Percentiles rank a stretch among this genome's conserved stretches.
Evolutionary conservation across 2,888 invertebrate genomes (phyloP).

Genomic region (Parnassius mnemosyne): DNA sequence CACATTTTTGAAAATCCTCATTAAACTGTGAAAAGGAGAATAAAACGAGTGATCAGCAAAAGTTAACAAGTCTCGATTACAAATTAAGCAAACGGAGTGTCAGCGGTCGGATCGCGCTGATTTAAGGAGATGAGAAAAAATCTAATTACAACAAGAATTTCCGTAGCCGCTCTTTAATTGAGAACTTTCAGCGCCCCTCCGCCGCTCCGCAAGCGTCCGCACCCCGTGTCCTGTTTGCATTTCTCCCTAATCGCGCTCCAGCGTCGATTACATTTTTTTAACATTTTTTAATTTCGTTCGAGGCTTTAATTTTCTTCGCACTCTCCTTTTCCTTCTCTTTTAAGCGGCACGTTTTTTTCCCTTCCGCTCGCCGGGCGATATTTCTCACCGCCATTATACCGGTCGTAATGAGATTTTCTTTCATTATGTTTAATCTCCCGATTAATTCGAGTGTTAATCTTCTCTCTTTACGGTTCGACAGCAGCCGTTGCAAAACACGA

Average conservation of each 20-base stretch:
- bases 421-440: constrained; percentile 81
- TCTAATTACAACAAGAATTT: constrained; percentile 75
- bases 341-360: constrained; percentile 59
- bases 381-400: constrained; percentile 78
- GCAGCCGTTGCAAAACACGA: constrained; percentile 61
- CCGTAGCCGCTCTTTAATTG: constrained; percentile 75
- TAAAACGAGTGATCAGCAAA: constrained; percentile 56
- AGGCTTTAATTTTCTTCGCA: constrained; percentile 78
- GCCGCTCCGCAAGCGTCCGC: constrained; percentile 31
- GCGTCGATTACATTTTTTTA: constrained; percentile 78
- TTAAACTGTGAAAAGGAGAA: constrained; percentile 51
- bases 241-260: constrained; percentile 64
- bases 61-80: constrained; percentile 78
- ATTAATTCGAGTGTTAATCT: constrained; percentile 81
- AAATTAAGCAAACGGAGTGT: constrained; percentile 75
- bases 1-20: neutral
- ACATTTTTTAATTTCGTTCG: constrained; percentile 78
- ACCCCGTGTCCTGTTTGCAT: constrained; percentile 57
- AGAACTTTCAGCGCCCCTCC: constrained; percentile 58
- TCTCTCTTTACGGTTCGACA: constrained; percentile 64
- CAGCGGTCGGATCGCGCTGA: constrained; percentile 62
- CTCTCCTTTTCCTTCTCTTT: constrained; percentile 75
- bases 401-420: constrained; percentile 79
- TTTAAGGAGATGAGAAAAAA: constrained; percentile 77
- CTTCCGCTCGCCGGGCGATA: constrained; percentile 60